phyloP scores from a whole-genome alignment of 2,113 vertebrate species.

The Lutjanus erythropterus region DNA sequence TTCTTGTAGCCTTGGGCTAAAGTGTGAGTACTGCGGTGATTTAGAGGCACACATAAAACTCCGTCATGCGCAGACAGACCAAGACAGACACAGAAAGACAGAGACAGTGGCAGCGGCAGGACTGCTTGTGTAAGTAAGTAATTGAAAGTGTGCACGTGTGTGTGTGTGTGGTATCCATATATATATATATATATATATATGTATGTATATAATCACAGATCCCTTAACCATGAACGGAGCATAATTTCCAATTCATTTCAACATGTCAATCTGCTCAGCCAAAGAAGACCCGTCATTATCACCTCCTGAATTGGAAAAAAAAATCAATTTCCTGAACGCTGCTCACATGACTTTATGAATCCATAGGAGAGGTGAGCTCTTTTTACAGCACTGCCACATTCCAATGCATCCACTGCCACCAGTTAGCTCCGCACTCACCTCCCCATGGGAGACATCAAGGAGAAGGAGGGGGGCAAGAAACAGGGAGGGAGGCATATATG shows the following conservation, averaged over 20 bases:
- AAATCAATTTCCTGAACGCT: constrained; percentile 54
- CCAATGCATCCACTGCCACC: constrained; percentile 27
- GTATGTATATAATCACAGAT: constrained; percentile 36
- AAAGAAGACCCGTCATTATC: constrained; percentile 37
- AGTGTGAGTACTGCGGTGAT: constrained; percentile 64
- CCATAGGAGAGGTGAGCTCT: constrained; percentile 5
- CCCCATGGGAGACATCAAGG: constrained; percentile 33
- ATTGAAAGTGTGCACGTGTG: constrained; percentile 20
- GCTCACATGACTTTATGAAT: constrained; percentile 42
- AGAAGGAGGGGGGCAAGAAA: constrained; percentile 13
- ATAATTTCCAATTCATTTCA: constrained; percentile 49
- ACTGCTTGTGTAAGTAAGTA: constrained; percentile 22
- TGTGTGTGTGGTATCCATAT: background rate
- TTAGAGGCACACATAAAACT: constrained; percentile 68
- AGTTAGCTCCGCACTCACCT: constrained; percentile 5
- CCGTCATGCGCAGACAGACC: constrained; percentile 52
- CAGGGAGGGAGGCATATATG: constrained; percentile 9
- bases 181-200: no score
- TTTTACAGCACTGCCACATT: constrained; percentile 39
- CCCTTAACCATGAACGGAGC: constrained; percentile 6
- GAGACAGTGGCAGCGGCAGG: constrained; percentile 14
- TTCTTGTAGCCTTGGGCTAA: constrained; percentile 66
- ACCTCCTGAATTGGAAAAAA: constrained; percentile 14
- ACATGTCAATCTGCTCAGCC: constrained; percentile 38
- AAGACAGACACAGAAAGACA: constrained; percentile 43